phyloP scores from a whole-genome alignment of 2,797 vertebrate genomes.

The Xenopus petersii region DNA sequence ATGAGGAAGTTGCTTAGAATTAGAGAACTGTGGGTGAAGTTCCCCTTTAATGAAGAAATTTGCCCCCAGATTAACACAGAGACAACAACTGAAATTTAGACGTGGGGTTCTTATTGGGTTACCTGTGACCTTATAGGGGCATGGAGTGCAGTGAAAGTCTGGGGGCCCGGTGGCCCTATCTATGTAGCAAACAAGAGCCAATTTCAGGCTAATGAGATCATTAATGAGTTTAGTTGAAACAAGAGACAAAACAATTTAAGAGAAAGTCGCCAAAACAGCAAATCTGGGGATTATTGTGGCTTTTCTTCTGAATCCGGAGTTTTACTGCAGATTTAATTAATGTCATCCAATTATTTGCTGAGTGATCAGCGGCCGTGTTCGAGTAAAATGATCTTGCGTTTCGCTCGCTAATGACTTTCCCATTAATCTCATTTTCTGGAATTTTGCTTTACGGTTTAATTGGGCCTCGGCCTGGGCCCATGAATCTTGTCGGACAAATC shows the following conservation, averaged over 20 bases:
- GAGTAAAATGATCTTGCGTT: constrained; percentile 66
- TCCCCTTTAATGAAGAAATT: no score
- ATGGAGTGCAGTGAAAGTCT: no score
- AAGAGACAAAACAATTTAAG: constrained; percentile 50
- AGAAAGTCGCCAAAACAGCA: constrained; percentile 63
- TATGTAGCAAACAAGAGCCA: no score
- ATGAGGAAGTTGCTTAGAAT: no score
- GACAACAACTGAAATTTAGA: no score
- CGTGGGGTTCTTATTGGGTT: no score
- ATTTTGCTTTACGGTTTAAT: constrained; percentile 68
- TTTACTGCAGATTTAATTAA: constrained; percentile 72
- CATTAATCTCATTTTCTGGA: constrained; percentile 68
- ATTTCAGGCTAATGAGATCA: neutral
- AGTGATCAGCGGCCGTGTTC: constrained; percentile 67
- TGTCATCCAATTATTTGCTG: constrained; percentile 72
- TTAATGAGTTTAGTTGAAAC: constrained; percentile 71
- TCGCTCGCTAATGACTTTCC: constrained; percentile 62
- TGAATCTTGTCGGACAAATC: constrained; percentile 62
- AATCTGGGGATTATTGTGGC: constrained; percentile 65
- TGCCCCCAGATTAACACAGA: no score
- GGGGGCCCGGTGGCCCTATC: no score
- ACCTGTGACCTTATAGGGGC: no score
- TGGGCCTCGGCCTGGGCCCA: constrained; percentile 66
- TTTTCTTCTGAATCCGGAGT: constrained; percentile 60
- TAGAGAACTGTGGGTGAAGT: no score